Evolutionary conservation across 2,888 invertebrate species (phyloP).

Genomic region (Tipula helvola): DNA sequence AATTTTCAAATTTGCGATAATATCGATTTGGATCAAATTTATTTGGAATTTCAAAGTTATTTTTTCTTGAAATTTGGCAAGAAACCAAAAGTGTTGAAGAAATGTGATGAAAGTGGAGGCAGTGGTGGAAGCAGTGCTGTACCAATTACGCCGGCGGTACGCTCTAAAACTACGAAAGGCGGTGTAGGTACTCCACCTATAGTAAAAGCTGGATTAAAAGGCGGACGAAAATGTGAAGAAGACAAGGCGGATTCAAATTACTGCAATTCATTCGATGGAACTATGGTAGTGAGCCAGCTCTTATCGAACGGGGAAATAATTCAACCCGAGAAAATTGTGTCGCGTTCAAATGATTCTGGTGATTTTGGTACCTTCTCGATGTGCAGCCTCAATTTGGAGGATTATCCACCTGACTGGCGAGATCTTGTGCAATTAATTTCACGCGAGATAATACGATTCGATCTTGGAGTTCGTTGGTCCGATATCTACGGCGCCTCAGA

Average conservation of each 20-base stretch:
- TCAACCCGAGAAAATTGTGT: neutral
- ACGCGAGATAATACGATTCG: slow-evolving; percentile 48
- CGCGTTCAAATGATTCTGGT: neutral
- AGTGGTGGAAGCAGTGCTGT: neutral
- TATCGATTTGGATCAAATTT: slow-evolving; percentile 73
- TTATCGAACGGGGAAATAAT: neutral
- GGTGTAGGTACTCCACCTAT: neutral
- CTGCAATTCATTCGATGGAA: neutral
- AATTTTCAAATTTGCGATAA: slow-evolving; percentile 76
- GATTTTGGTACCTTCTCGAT: neutral
- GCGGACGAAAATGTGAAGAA: neutral
- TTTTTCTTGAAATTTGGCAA: slow-evolving; percentile 76
- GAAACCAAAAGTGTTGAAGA: slow-evolving; percentile 66
- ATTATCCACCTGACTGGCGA: slow-evolving; percentile 42
- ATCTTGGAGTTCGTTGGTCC: slow-evolving; percentile 61
- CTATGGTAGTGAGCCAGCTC: neutral
- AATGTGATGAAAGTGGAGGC: slow-evolving; percentile 15
- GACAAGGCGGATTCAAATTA: neutral
- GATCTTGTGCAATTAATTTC: slow-evolving; percentile 52
- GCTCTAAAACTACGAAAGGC: neutral
- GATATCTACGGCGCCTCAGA: slow-evolving; percentile 66
- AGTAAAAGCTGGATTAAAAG: neutral
- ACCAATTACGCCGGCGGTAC: neutral
- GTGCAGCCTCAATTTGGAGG: neutral
- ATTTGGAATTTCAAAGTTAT: slow-evolving; percentile 82